phyloP scores from a whole-genome alignment of 2,113 vertebrate species.

The Balaenoptera acutorostrata region DNA sequence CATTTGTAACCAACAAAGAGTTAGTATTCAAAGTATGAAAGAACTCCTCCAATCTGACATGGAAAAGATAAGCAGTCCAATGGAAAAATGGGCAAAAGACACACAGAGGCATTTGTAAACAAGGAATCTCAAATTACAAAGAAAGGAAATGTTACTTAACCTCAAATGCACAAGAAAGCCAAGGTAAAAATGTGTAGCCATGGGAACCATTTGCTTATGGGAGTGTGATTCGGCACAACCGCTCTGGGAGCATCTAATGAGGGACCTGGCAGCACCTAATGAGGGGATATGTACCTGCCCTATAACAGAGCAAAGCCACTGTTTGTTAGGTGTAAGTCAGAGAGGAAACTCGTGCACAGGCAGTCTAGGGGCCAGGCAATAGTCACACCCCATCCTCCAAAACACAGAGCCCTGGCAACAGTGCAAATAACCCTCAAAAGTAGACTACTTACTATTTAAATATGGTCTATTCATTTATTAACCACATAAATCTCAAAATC shows the following conservation, averaged over 20 bases:
- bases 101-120: neutral
- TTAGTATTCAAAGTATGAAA: neutral
- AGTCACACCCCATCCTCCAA: neutral
- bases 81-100: neutral
- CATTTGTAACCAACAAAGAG: neutral
- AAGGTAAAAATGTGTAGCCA: neutral
- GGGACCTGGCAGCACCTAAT: neutral
- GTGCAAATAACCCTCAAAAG: neutral
- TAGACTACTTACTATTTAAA: neutral
- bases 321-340: fast-evolving
- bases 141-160: neutral
- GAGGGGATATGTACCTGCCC: fast-evolving
- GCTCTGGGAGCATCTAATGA: neutral
- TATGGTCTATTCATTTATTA: neutral
- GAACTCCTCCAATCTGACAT: neutral
- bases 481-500: neutral
- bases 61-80: neutral
- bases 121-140: neutral
- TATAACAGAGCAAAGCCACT: neutral
- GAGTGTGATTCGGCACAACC: neutral
- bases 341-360: too few species aligned
- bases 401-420: neutral
- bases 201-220: too few species aligned
- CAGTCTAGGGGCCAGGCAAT: fast-evolving
- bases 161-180: neutral